Percentiles rank a stretch among this genome's conserved stretches.
These are phyloP conservation scores for Ophion costatus DNA, from an alignment of 2,888 invertebrate genomes.

Conservation along the genomic window DNA sequence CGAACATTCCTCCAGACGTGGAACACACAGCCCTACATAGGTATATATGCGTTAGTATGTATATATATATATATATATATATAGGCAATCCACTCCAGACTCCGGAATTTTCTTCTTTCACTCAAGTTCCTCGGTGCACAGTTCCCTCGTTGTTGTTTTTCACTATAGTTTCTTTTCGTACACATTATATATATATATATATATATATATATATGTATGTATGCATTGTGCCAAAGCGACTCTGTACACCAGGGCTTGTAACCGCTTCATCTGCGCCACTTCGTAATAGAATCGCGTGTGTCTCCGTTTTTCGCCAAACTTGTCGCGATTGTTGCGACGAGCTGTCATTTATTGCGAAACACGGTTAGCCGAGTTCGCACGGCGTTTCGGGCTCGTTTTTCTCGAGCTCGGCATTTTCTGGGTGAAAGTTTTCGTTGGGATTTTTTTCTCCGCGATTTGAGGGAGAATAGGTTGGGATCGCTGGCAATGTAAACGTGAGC, in stretches of 20 bases:
- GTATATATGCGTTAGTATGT: neutral
- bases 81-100: slow-evolving; percentile 7
- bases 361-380: too few species aligned
- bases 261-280: slow-evolving; percentile 56
- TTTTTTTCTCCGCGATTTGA: too few species aligned
- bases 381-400: too few species aligned
- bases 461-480: too few species aligned
- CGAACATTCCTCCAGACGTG: slow-evolving; percentile 33
- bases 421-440: too few species aligned
- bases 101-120: slow-evolving; percentile 35
- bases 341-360: neutral
- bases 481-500: too few species aligned
- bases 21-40: neutral
- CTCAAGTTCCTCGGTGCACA: neutral
- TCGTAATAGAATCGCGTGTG: slow-evolving; percentile 10
- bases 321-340: neutral
- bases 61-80: neutral
- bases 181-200: neutral
- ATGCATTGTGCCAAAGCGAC: too few species aligned
- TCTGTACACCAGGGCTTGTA: slow-evolving; percentile 32
- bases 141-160: slow-evolving; percentile 16
- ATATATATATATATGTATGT: too few species aligned
- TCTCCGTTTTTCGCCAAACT: neutral
- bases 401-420: too few species aligned
- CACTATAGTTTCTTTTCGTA: neutral